Base-by-base conservation (phyloP, 2,888 invertebrate genomes). In the Formica aserva region DNA sequence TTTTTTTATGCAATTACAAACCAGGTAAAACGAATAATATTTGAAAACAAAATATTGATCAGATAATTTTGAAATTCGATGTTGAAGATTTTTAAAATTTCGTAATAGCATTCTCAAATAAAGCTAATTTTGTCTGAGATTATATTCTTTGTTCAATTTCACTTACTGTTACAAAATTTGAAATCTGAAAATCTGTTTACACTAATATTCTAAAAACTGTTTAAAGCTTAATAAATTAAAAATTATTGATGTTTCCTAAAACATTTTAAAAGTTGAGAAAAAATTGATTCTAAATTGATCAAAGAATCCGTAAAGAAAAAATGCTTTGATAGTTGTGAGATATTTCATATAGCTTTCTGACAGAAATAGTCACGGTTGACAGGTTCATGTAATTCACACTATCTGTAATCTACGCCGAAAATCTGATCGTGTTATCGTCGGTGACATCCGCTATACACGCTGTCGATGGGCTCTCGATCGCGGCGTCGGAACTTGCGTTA, bases 401-500 rank as follows among this genome's bases (percentile, higher is more conserved):
- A 38, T 11, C 38, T 41, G 38, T 38, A 29, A 77, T 67, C 48
- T 29, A 45, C 38, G 3, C 32, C 26, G 15, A 45, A 45, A 48
- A 63, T 38, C 3, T 18, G 63, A 81, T 75, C 29, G 45, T n/a
- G 35, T 26, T 52, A 52, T 82, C 52, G 41, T 65, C 52, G 38
- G 15, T 57, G 76, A 76, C 57, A 66, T 48, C n/a, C 57, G 63
- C 18, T 69, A 62, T 52, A 78, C 48, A 52, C n/a, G 18, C 22
- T 66, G 76, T 32, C 77, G 32, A 72, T 57, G 48, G 18, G 26
- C 60, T 82, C 76, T 57, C 52, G 75, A 75, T 82, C 65, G 55
- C 75, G 41, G 75, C 63, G 55, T 75, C 69, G 45, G 52, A 85
- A 75, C 69, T 84, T 41, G 86, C 62, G 75, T 83, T 88, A 35